Base-by-base conservation (phyloP, 2,888 invertebrate genomes). In the Brachynemurus nebulosus region DNA sequence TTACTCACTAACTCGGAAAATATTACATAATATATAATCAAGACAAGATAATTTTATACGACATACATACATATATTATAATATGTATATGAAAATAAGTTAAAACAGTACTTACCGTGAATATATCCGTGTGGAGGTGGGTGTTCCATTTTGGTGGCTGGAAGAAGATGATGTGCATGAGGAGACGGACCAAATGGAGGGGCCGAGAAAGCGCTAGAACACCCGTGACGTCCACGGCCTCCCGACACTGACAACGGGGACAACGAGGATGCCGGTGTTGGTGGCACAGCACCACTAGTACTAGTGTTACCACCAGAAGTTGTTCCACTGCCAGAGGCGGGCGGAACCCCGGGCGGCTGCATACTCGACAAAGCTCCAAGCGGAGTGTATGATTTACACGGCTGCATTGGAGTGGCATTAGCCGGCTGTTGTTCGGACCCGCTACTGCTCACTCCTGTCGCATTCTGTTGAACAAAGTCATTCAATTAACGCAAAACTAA, bases 351-450 rank as follows among this genome's bases (percentile, higher is more conserved):
- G 1, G 81, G 80, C n/a, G 88, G 88, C 64, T 86, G 78, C 88
- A 89, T 89, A 54, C 81, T 86, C 27, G 86, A 86, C 52, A 88
- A 67, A 12, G 88, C 88, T 45, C 83, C 78, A 50, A 89, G 69
- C 4, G 88, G 88, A 36, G 88, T 86, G 63, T 89, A 89, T 12
- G 86, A 78, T 59, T 79, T 78, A 65, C 58, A 65, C 19, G 69
- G 68, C 48, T 37, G 37, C 37, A 37, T 20, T 37, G 37, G 37
- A 20, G 37, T 7, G 35, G 34, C 37, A 21, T 16, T 21, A 12
- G 20, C 16, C 19, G 39, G 16, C 21, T 21, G 39, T 39, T 23
- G 23, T 16, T 39, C 39, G 16, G 39, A 23, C 14, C 39, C 20
- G 21, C 19, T 21, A 39, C 23, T 20, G 21, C 39, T n/a, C n/a